Evolutionary conservation across 2,888 invertebrate species (phyloP).

Genomic region (Calliopum simillimum): DNA sequence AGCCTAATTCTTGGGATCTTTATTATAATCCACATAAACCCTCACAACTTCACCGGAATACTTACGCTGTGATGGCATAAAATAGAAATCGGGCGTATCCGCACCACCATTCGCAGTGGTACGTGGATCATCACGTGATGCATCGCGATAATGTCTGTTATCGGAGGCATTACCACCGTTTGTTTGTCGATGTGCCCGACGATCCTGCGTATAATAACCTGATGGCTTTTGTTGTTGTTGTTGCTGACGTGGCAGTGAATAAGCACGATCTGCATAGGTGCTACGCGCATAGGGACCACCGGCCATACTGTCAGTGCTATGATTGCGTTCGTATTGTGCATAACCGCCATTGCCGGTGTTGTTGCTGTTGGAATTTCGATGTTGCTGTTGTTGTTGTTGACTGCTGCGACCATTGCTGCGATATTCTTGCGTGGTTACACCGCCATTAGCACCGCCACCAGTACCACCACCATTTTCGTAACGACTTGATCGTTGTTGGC

Average conservation of each 20-base stretch:
- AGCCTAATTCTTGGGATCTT: slow-evolving; percentile 72
- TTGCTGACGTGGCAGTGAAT: slow-evolving; percentile 78
- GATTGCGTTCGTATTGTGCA: slow-evolving; percentile 48
- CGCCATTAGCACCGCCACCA: slow-evolving; percentile 11
- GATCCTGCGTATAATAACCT: slow-evolving; percentile 71
- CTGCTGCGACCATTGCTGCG: slow-evolving; percentile 44
- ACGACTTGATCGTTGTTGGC: slow-evolving; percentile 37
- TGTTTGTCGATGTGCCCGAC: slow-evolving; percentile 62
- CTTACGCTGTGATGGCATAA: slow-evolving; percentile 94
- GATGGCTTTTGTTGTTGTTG: slow-evolving; percentile 64
- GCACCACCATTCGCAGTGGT: slow-evolving; percentile 61
- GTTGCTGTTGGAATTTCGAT: slow-evolving; percentile 37
- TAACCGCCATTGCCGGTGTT: slow-evolving; percentile 41
- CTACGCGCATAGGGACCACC: slow-evolving; percentile 49
- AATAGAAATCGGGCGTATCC: slow-evolving; percentile 84
- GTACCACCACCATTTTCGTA: slow-evolving; percentile 40
- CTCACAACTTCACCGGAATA: slow-evolving; percentile 91
- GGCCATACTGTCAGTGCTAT: slow-evolving; percentile 36
- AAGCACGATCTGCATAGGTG: slow-evolving; percentile 73
- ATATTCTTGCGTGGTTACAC: slow-evolving; percentile 41
- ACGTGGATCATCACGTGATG: slow-evolving; percentile 62
- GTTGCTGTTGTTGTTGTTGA: slow-evolving; percentile 47
- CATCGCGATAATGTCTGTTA: slow-evolving; percentile 59
- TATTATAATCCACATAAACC: slow-evolving; percentile 85
- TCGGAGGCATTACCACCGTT: slow-evolving; percentile 33